These are phyloP conservation scores for Volucella zonaria DNA, from an alignment of 2,888 invertebrate genomes.

Conservation along the genomic window DNA sequence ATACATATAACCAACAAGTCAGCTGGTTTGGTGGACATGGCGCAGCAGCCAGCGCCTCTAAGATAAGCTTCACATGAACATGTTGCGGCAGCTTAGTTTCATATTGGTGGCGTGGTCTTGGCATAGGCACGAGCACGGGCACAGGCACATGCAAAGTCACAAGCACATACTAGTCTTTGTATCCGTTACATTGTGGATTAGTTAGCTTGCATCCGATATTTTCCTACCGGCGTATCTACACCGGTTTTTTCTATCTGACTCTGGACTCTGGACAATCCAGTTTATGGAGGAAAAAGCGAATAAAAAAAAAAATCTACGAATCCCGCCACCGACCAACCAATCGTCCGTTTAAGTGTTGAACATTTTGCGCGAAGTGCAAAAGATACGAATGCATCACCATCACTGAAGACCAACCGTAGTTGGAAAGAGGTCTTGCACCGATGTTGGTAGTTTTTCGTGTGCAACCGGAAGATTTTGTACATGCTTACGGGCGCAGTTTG, in stretches of 20 bases:
- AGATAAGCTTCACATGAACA: slow-evolving; percentile 60
- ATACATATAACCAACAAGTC: slow-evolving; percentile 60
- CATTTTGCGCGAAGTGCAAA: slow-evolving; percentile 52
- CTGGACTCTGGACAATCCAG: slow-evolving; percentile 63
- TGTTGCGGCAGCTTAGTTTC: slow-evolving; percentile 51
- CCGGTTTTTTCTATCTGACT: slow-evolving; percentile 54
- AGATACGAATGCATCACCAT: slow-evolving; percentile 41
- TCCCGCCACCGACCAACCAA: slow-evolving; percentile 16
- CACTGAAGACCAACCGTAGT: neutral
- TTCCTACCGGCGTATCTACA: slow-evolving; percentile 53
- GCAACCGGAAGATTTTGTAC: slow-evolving; percentile 60
- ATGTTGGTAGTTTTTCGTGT: slow-evolving; percentile 41
- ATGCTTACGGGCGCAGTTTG: slow-evolving; percentile 39
- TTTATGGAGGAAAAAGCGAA: slow-evolving; percentile 38
- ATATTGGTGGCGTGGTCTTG: slow-evolving; percentile 57
- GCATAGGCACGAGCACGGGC: neutral
- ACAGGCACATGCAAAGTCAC: too few relatives aligned
- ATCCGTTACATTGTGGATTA: slow-evolving; percentile 38
- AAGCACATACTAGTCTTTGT: slow-evolving; percentile 47
- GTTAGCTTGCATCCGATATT: slow-evolving; percentile 56
- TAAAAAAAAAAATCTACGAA: slow-evolving; percentile 12
- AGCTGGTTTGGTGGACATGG: slow-evolving; percentile 21
- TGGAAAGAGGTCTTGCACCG: slow-evolving; percentile 33
- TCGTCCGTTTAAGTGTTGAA: slow-evolving; percentile 47
- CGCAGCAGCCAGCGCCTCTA: slow-evolving; percentile 29